Base-by-base conservation (phyloP, 2,888 invertebrate genomes). In the Ochlodes sylvanus region DNA sequence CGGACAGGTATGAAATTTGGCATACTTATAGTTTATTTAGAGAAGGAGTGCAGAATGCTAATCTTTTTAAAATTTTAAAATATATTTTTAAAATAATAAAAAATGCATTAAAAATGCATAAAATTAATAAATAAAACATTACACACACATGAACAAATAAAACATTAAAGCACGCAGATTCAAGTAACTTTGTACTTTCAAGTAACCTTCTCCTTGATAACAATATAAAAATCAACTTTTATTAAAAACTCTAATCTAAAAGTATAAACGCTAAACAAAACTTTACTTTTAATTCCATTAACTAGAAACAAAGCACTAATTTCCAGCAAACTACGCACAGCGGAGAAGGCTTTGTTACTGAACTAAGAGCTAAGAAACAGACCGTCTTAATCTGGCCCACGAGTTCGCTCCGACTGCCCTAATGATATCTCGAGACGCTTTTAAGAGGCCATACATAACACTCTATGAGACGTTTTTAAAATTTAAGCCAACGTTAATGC, bases 401-500 rank as follows among this genome's bases (percentile, higher is more conserved):
- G 86, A 84, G 87, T 83, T 78, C 82, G 76, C 83, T 84, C 77
- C 82, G 75, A 83, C 85, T 86, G 85, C 82, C 85, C 88, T 93
- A 93, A 93, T 92, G 93, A 92, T 92, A 92, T 92, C 90, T 88
- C 87, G 83, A 87, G 89, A 87, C 84, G 84, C 89, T 84, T 87
- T 91, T 92, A 91, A 91, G 88, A 88, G 86, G 84, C 88, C 92
- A 91, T 92, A 92, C 85, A 92, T 92, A 89, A 91, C 90, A 86
- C 86, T 93, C 84, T 89, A 91, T 86, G 92, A 84, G 93, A 93
- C 92, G 83, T 92, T 93, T 93, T 93, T 90, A 88, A 89, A 92
- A 93, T 92, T 91, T 93, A 93, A 92, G 85, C 82, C 90, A 87
- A 88, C 90, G 79, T 83, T 92, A 92, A 92, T 91, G 93, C 86